Evolutionary conservation across 2,888 invertebrate species (phyloP).

Genomic region (Netelia inedita): DNA sequence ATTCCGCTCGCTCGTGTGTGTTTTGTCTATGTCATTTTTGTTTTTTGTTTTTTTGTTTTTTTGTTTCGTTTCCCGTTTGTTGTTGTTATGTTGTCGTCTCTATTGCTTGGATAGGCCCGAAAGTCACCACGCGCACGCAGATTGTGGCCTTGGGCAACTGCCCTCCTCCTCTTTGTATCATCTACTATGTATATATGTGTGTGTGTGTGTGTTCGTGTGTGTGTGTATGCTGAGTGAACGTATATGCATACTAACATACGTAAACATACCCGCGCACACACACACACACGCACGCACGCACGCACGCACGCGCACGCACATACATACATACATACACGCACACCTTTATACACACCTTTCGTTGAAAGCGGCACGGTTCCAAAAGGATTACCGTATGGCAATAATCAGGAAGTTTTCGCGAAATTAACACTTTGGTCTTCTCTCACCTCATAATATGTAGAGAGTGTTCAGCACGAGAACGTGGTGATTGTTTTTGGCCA

Average conservation of each 20-base stretch:
- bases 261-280: too few relatives aligned
- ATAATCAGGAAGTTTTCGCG: constrained; percentile 74
- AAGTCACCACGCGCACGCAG: constrained; percentile 76
- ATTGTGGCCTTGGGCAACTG: constrained; percentile 69
- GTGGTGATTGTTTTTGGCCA: constrained; percentile 99
- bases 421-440: constrained; percentile 76
- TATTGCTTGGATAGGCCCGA: constrained; percentile 84
- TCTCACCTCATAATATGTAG: constrained; percentile 93
- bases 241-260: constrained; percentile 10
- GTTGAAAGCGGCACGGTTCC: constrained; percentile 79
- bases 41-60: constrained; percentile 68
- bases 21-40: constrained; percentile 65
- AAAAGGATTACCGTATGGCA: constrained; percentile 75
- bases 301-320: too few relatives aligned
- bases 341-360: constrained; percentile 72
- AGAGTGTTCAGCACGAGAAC: constrained; percentile 98
- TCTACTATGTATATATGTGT: constrained; percentile 21
- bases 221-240: constrained; percentile 24
- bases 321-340: background rate
- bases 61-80: constrained; percentile 56
- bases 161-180: constrained; percentile 63
- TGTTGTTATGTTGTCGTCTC: constrained; percentile 64
- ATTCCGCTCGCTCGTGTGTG: constrained; percentile 69
- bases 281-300: too few relatives aligned
- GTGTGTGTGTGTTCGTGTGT: constrained; percentile 4